Conservation (phyloP, 1,140 invertebrate genomes). For the Calephelis virginiensis region DNA sequence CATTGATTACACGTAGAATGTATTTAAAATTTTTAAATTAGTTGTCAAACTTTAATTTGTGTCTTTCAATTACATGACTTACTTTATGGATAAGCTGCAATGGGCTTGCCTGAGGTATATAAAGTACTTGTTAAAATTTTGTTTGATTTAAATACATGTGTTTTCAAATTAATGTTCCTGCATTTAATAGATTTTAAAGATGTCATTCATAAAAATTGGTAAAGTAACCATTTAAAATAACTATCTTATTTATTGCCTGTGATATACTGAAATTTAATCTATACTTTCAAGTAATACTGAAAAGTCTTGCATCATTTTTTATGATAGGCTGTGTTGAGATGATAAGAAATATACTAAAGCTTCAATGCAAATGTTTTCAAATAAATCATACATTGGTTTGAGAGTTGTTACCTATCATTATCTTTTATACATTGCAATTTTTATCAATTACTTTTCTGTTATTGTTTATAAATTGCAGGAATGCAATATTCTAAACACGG, state of each 20-base stretch:
- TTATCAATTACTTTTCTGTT: background rate
- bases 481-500: background rate
- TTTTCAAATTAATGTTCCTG: background rate
- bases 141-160: background rate
- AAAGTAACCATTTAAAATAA: too few relatives aligned
- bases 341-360: too few relatives aligned
- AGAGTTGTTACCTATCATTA: too few relatives aligned
- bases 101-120: slow-evolving; percentile 54
- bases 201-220: too few relatives aligned
- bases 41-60: background rate
- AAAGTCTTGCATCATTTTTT: slow-evolving; percentile 5
- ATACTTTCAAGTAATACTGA: slow-evolving; percentile 32
- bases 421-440: too few relatives aligned
- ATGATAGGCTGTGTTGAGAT: background rate
- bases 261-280: background rate
- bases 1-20: slow-evolving; percentile 1
- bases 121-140: slow-evolving; percentile 22
- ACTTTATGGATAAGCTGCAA: slow-evolving; percentile 52
- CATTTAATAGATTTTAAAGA: too few relatives aligned
- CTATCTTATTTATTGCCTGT: too few relatives aligned
- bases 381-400: too few relatives aligned
- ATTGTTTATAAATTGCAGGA: slow-evolving; percentile 2
- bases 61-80: slow-evolving; percentile 50
- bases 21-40: background rate
- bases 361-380: too few relatives aligned